phyloP scores from a whole-genome alignment of 2,888 invertebrate genomes.

The Cremastobaeus sp. region DNA sequence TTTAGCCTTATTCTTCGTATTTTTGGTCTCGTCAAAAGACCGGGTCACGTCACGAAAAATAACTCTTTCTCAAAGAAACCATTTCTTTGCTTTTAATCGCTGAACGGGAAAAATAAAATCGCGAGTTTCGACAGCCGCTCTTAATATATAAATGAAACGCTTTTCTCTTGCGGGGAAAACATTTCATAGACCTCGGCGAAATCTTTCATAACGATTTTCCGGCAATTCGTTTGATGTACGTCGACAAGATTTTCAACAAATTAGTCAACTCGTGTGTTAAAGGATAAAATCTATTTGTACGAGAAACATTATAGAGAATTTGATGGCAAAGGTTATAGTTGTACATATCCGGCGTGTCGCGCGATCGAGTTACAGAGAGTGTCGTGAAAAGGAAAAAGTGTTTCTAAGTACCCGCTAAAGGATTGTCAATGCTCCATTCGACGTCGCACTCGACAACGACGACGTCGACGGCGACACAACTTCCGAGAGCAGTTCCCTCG shows the following conservation, averaged over 20 bases:
- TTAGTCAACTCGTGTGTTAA: conserved; percentile 1
- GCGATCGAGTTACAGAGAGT: conserved; percentile 33
- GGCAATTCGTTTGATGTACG: neutral
- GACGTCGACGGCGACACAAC: conserved; percentile 60
- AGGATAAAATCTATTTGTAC: conserved; percentile 14
- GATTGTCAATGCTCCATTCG: conserved; percentile 69
- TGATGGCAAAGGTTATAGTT: conserved; percentile 26
- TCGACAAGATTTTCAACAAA: too few relatives aligned
- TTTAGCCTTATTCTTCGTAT: conserved; percentile 28
- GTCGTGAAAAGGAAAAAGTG: conserved; percentile 62
- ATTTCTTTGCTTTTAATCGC: neutral
- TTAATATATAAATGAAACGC: too few relatives aligned
- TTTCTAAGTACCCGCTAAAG: conserved; percentile 70
- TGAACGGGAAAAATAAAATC: too few relatives aligned
- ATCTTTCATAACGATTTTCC: neutral
- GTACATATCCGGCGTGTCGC: conserved; percentile 21
- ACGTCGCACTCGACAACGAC: conserved; percentile 58
- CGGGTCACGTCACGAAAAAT: conserved; percentile 27
- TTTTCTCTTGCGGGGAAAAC: too few relatives aligned
- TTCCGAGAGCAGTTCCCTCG: conserved; percentile 60
- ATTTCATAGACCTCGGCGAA: neutral
- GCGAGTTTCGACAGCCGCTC: too few relatives aligned
- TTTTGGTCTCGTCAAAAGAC: conserved; percentile 27
- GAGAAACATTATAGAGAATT: conserved; percentile 5
- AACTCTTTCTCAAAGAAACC: conserved; percentile 28